phyloP scores from a whole-genome alignment of 2,113 vertebrate species.

The Scophthalmus maximus region DNA sequence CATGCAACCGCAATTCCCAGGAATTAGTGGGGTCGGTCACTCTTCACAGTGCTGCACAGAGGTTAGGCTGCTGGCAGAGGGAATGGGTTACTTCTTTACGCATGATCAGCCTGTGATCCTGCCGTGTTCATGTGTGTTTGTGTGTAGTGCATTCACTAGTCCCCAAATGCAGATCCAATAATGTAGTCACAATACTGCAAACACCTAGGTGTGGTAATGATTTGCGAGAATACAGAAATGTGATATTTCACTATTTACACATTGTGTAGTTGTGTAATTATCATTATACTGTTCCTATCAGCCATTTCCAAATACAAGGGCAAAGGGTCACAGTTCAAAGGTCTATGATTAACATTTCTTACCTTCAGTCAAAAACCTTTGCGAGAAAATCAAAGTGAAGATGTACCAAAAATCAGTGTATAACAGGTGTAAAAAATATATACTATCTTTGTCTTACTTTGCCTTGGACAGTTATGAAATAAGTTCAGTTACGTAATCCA shows the following conservation, averaged over 20 bases:
- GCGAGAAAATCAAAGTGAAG: neutral
- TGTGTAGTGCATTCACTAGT: too few relatives aligned
- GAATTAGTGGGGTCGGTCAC: conserved; percentile 6
- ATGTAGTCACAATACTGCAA: conserved; percentile 17
- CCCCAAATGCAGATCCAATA: too few relatives aligned
- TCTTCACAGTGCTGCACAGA: conserved; percentile 29
- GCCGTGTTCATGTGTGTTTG: conserved; percentile 8
- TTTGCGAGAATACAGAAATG: conserved; percentile 20
- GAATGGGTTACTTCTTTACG: conserved; percentile 56
- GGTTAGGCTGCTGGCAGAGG: conserved; percentile 25
- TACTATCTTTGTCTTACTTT: conserved; percentile 19
- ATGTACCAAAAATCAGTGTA: conserved; percentile 48
- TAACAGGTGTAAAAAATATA: conserved; percentile 35
- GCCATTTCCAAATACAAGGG: neutral
- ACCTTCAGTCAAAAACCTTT: too few relatives aligned
- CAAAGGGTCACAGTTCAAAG: conserved; percentile 12
- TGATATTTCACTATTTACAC: conserved; percentile 23
- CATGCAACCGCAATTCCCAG: neutral
- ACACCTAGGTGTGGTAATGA: conserved; percentile 9
- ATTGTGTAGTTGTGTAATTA: too few relatives aligned
- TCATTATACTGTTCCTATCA: conserved; percentile 2
- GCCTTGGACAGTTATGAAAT: conserved; percentile 6
- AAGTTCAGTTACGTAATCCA: conserved; percentile 18
- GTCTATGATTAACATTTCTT: too few relatives aligned
- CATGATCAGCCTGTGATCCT: conserved; percentile 13